A percentile compares a stretch with the other conserved stretches of the same genome.
Evolutionary conservation across 2,113 vertebrate species (phyloP).

Genomic region (Paradoxurus hermaphroditus): DNA sequence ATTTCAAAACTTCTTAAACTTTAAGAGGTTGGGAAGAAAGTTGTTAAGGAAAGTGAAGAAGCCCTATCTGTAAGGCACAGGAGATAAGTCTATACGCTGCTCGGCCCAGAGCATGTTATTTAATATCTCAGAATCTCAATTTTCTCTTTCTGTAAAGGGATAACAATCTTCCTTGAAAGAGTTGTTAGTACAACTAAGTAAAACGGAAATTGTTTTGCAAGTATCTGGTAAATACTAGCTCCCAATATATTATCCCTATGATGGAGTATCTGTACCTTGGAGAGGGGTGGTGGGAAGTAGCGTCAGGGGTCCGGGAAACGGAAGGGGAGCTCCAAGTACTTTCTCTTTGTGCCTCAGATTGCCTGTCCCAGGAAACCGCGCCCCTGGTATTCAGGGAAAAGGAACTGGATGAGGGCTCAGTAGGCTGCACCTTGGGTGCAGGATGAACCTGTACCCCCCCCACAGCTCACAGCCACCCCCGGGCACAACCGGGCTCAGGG

Average conservation of each 20-base stretch:
- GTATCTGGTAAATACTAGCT: neutral
- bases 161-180: neutral
- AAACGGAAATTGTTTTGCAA: neutral
- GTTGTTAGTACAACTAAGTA: neutral
- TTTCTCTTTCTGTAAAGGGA: neutral
- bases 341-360: neutral
- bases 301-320: accelerated
- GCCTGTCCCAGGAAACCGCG: neutral
- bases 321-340: neutral
- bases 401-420: neutral
- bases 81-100: neutral
- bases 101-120: accelerated
- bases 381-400: neutral
- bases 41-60: neutral
- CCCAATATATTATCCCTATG: too few species aligned
- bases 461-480: accelerated
- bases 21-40: neutral
- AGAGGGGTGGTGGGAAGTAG: neutral
- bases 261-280: neutral
- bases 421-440: neutral
- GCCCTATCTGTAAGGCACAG: accelerated
- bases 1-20: neutral
- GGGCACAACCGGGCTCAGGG: neutral
- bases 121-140: neutral
- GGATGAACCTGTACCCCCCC: neutral